These are phyloP conservation scores for Eptatretus atami DNA, from an alignment of 2,797 vertebrate species.

Conservation along the genomic window DNA sequence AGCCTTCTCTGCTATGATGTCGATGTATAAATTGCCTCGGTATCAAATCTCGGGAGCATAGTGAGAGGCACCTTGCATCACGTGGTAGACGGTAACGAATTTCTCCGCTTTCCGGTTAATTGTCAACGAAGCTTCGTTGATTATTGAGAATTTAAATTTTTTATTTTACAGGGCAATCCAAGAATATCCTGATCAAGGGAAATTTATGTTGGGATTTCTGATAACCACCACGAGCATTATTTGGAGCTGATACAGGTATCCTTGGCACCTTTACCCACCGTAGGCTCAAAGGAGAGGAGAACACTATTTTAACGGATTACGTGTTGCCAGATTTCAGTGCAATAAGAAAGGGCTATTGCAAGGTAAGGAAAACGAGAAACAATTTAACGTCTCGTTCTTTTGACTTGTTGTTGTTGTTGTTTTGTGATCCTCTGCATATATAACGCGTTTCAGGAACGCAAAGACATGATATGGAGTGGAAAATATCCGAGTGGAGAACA, in stretches of 20 bases:
- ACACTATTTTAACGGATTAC: constrained; percentile 61
- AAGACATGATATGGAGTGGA: constrained; percentile 73
- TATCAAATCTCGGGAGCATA: no score
- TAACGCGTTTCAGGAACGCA: constrained; percentile 25
- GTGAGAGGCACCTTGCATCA: no score
- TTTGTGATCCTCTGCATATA: not conserved
- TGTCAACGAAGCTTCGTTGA: not conserved
- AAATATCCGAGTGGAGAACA: constrained; percentile 91
- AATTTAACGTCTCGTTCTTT: not conserved
- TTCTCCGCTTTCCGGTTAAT: no score
- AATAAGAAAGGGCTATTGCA: constrained; percentile 95
- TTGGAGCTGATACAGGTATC: not conserved
- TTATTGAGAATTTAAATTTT: not conserved
- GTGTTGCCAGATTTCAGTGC: constrained; percentile 89
- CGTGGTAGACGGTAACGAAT: no score
- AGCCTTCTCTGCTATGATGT: no score
- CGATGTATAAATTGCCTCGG: no score
- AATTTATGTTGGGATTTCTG: no score
- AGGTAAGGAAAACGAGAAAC: constrained; percentile 25
- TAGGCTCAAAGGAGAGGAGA: constrained; percentile 72
- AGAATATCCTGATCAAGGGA: not conserved
- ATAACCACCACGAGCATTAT: no score
- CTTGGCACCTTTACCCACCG: constrained; percentile 8
- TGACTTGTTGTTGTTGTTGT: not conserved
- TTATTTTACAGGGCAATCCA: not conserved